phyloP scores from a whole-genome alignment of 2,888 invertebrate species.

The Phengaris alcon region DNA sequence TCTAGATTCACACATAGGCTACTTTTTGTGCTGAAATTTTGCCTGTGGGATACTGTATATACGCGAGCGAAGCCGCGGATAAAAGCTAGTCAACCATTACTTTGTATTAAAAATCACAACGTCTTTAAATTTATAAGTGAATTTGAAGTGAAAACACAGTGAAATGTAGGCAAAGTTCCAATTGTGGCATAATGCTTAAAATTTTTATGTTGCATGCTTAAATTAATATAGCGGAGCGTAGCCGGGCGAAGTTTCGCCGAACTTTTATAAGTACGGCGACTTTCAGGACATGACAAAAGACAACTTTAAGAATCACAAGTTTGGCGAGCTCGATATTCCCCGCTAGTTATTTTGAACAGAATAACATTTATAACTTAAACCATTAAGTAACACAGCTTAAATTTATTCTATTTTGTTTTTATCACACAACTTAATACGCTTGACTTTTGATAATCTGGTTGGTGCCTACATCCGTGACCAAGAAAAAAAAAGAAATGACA shows the following conservation, averaged over 20 bases:
- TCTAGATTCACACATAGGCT: too few species aligned
- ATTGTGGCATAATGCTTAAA: conserved; percentile 32
- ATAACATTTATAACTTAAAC: conserved; percentile 21
- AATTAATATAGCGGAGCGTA: conserved; percentile 50
- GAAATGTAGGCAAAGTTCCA: neutral
- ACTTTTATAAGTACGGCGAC: conserved; percentile 40
- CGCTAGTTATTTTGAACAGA: conserved; percentile 37
- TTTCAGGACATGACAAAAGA: conserved; percentile 39
- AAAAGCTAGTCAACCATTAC: too few species aligned
- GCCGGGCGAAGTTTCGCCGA: conserved; percentile 39
- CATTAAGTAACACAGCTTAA: neutral
- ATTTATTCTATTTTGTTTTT: too few species aligned
- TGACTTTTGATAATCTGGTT: too few species aligned
- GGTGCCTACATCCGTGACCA: too few species aligned
- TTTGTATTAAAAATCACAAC: too few species aligned
- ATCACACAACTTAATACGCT: too few species aligned
- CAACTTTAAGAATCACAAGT: conserved; percentile 40
- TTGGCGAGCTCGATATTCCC: conserved; percentile 43
- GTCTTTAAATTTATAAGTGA: too few species aligned
- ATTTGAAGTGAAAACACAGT: neutral
- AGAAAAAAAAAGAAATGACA: too few species aligned
- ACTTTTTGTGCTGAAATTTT: too few species aligned
- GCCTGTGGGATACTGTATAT: too few species aligned
- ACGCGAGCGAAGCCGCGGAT: too few species aligned
- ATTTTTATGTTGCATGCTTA: conserved; percentile 44